Percentiles rank a stretch among this genome's conserved stretches.
These are phyloP conservation scores for Metallyticus violacea DNA, from an alignment of 2,888 invertebrate genomes.

Conservation along the genomic window DNA sequence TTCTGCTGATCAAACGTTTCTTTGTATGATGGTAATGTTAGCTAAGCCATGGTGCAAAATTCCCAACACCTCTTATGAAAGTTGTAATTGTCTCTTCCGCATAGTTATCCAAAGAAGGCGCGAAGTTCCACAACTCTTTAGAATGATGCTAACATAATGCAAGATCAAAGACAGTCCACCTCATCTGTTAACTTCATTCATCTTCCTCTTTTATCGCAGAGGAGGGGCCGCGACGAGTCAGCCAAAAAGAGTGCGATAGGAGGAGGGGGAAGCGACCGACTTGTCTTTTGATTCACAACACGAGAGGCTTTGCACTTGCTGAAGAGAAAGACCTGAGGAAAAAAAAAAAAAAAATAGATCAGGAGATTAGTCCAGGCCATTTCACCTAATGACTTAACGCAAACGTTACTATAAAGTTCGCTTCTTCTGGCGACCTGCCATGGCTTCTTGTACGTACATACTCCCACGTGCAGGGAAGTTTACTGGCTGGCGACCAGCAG, in stretches of 20 bases:
- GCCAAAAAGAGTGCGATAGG: neutral
- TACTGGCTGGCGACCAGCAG: neutral
- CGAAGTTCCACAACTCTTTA: neutral
- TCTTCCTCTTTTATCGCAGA: neutral
- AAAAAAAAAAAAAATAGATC: constrained; percentile 26
- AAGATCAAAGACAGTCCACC: neutral
- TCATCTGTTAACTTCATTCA: neutral
- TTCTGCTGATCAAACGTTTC: no score
- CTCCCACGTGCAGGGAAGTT: neutral
- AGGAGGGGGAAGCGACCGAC: neutral
- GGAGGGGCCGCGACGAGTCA: neutral
- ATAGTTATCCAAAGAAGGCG: no score
- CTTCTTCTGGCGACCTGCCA: constrained; percentile 11
- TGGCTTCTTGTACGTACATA: neutral
- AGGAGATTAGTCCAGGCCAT: constrained; percentile 29
- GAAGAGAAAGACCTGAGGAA: neutral
- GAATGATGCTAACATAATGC: neutral
- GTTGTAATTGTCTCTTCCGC: no score
- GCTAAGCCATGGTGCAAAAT: no score
- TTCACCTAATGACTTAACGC: constrained; percentile 33
- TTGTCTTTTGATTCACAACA: constrained; percentile 17
- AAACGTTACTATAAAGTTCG: neutral
- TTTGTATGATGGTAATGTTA: no score
- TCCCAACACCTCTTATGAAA: no score
- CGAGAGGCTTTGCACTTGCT: neutral